phyloP scores from a whole-genome alignment of 2,888 invertebrate species.

The Brachycybe producta region DNA sequence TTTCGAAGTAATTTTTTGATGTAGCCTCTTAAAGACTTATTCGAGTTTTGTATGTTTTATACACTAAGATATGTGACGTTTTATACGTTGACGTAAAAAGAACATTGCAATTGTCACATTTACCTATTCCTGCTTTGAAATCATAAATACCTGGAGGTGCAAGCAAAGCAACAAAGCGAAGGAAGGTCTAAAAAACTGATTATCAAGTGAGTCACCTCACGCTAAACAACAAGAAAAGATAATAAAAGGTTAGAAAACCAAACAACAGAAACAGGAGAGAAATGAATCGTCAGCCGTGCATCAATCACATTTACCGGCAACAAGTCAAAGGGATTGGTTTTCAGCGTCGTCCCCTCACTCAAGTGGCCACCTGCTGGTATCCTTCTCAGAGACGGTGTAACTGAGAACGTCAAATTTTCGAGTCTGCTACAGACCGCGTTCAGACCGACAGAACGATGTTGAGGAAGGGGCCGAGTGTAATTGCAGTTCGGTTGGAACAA shows the following conservation, averaged over 20 bases:
- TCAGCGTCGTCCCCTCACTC: neutral
- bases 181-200: neutral
- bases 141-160: slow-evolving; percentile 9
- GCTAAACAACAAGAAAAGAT: neutral
- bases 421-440: slow-evolving; percentile 5
- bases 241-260: too few relatives aligned
- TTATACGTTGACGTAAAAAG: too few relatives aligned
- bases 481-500: too few relatives aligned
- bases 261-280: too few relatives aligned
- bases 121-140: too few relatives aligned
- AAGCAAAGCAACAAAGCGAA: slow-evolving; percentile 2
- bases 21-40: too few relatives aligned
- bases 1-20: too few relatives aligned
- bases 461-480: too few relatives aligned
- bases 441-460: neutral
- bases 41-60: too few relatives aligned
- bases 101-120: too few relatives aligned
- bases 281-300: too few relatives aligned
- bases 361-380: neutral
- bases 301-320: slow-evolving; percentile 5
- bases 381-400: slow-evolving; percentile 1
- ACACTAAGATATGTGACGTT: too few relatives aligned
- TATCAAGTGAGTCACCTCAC: slow-evolving; percentile 4
- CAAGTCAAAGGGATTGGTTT: slow-evolving; percentile 4
- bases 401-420: neutral